Evolutionary conservation across 2,797 vertebrate species (phyloP), one percentile per base, ranked within the genome.

Genomic region (Premnoplex brunnescens): DNA sequence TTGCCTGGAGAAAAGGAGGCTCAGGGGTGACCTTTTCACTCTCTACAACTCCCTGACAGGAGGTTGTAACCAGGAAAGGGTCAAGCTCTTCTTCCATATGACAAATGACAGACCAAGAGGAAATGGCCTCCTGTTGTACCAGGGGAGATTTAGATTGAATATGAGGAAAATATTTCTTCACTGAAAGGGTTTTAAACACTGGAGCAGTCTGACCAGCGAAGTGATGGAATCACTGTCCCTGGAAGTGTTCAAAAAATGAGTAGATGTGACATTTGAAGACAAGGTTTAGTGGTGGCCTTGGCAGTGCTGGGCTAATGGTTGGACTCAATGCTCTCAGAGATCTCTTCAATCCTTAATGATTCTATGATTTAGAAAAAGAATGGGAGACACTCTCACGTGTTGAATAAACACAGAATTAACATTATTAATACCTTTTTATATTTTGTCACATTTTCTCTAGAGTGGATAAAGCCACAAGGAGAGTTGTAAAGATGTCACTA

Each of bases 31-130:
- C 1, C 24, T 44, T n/a, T 8, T 22, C 32, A 21, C 24, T 51
- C 49, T 63, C 28, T 16, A 5, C 12, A n/a, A 1, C 2, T 69
- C 43, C 27, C n/a, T 17, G 18, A 15, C 10, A 60, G 41, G 34
- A 30, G 1, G 0, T 1, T 17, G 22, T 6, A 43, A 17, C 27
- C 8, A 5, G n/a, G 41, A 20, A 27, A 16, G 43, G 13, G 5
- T 28, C 15, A 23, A 14, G 46, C 10, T 1, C 6, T 52, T 30
- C 44, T 16, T 3, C 18, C 22, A 7, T 58, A 8, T 21, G 14
- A 49, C 5, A 51, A 28, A 27, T 4, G 16, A 9, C 2, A 5
- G 27, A n/a, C 51, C 23, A 26, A 51, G 36, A 37, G 13, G 22
- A 43, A 69, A n/a, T 8, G n/a, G 7, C 28, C 43, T 51, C 56